Conservation (phyloP, 2,797 vertebrate genomes). For the Chloroceryle inda region DNA sequence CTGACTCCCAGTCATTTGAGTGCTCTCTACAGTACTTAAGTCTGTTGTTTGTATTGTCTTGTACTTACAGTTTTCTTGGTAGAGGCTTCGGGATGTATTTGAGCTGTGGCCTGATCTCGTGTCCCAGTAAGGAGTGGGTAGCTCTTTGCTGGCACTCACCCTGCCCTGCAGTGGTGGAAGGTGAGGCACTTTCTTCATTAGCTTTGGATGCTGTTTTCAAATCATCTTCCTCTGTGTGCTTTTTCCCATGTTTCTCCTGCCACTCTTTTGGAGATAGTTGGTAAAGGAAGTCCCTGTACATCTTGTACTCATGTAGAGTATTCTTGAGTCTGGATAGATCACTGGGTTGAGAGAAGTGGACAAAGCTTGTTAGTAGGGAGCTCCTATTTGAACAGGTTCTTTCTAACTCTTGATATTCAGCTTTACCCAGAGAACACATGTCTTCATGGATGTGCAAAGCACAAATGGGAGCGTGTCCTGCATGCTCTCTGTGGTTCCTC, state of each 20-base stretch:
- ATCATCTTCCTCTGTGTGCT: background rate
- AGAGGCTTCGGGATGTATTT: constrained; percentile 56
- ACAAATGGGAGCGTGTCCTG: background rate
- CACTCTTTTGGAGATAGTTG: constrained; percentile 90
- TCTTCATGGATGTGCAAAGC: background rate
- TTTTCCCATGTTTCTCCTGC: constrained; percentile 80
- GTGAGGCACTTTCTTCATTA: background rate
- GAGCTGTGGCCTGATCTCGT: constrained; percentile 1
- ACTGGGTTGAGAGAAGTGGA: constrained; percentile 68
- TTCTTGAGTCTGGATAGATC: constrained; percentile 87
- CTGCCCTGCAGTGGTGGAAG: background rate
- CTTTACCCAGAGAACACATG: background rate
- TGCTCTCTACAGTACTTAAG: background rate
- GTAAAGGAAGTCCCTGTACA: constrained; percentile 89
- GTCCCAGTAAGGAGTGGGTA: background rate
- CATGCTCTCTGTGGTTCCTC: background rate
- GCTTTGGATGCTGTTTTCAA: background rate
- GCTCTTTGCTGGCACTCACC: constrained; percentile 18
- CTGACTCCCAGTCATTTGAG: background rate
- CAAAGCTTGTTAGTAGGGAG: background rate
- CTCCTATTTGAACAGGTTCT: background rate
- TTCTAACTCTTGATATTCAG: background rate
- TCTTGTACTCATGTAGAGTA: constrained; percentile 85
- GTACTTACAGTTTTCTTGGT: constrained; percentile 74
- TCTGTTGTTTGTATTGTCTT: background rate